Percentiles rank a stretch among this genome's conserved stretches.
Conservation (phyloP, 2,113 vertebrate species). For the Dissostichus mawsoni region DNA sequence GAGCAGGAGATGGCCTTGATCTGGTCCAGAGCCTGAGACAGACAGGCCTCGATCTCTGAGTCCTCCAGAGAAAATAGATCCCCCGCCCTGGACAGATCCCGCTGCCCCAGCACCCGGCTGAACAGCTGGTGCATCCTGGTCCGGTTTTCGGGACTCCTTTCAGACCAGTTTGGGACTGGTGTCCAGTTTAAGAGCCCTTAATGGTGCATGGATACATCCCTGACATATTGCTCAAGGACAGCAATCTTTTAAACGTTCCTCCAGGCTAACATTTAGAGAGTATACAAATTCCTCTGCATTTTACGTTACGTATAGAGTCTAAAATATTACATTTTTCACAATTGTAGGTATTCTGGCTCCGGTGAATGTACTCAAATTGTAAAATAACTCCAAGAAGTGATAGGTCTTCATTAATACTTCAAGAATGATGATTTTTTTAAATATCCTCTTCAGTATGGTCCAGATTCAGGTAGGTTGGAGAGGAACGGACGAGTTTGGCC, state of each 20-base stretch:
- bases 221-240: constrained; percentile 47
- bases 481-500: neutral
- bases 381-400: neutral
- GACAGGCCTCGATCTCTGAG: constrained; percentile 91
- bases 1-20: constrained; percentile 95
- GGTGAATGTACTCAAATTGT: neutral
- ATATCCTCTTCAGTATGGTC: constrained; percentile 22
- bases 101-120: constrained; percentile 91
- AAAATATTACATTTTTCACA: neutral
- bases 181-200: constrained; percentile 23
- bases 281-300: too few relatives aligned
- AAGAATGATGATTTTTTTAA: neutral
- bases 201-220: constrained; percentile 11
- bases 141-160: constrained; percentile 24
- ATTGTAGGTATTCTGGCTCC: neutral
- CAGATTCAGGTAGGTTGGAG: constrained; percentile 44
- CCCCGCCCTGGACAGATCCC: constrained; percentile 94
- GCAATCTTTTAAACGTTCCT: neutral
- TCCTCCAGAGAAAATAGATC: constrained; percentile 97
- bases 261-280: neutral
- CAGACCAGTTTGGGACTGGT: constrained; percentile 39
- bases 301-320: neutral
- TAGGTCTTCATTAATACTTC: neutral
- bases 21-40: constrained; percentile 94
- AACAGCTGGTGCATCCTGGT: constrained; percentile 94